Evolutionary conservation across 2,888 invertebrate species (phyloP).

Genomic region (Xiphydria camelus): DNA sequence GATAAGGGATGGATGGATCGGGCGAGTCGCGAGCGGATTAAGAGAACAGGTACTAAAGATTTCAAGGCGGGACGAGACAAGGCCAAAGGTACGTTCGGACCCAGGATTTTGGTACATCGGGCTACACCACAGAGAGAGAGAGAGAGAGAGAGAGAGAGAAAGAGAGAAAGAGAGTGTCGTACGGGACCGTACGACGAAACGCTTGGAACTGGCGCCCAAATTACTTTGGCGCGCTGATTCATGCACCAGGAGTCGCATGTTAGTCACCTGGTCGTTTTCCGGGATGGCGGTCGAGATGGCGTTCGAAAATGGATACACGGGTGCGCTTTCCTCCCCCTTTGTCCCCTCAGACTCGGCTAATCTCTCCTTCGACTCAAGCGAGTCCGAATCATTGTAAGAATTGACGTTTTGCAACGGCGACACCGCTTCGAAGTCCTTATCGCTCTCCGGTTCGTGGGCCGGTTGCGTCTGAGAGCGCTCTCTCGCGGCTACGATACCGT

Average conservation of each 20-base stretch:
- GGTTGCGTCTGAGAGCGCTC: slow-evolving; percentile 11
- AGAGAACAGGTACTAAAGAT: too few relatives aligned
- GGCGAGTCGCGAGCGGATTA: too few relatives aligned
- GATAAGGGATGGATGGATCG: too few relatives aligned
- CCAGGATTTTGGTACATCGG: too few relatives aligned
- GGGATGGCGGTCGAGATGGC: slow-evolving; percentile 29
- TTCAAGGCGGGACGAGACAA: too few relatives aligned
- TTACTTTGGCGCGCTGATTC: too few relatives aligned
- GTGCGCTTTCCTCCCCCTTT: slow-evolving; percentile 24
- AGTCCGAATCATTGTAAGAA: slow-evolving; percentile 43
- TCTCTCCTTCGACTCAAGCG: slow-evolving; percentile 45
- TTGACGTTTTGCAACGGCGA: slow-evolving; percentile 39
- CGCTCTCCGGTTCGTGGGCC: slow-evolving; percentile 31
- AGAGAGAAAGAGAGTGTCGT: slow-evolving; percentile 17
- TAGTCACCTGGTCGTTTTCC: slow-evolving; percentile 51
- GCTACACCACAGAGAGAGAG: too few relatives aligned
- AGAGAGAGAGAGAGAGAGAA: slow-evolving; percentile 16
- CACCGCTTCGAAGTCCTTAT: slow-evolving; percentile 41
- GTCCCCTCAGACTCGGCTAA: slow-evolving; percentile 35
- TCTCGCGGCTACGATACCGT: slow-evolving; percentile 8
- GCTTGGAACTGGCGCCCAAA: slow-evolving; percentile 26
- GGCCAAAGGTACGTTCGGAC: too few relatives aligned
- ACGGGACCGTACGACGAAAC: slow-evolving; percentile 37
- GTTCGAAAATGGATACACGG: slow-evolving; percentile 12
- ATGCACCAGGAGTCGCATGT: slow-evolving; percentile 35